These are phyloP conservation scores for Stomatorhinus ivindoensis DNA, from an alignment of 2,113 vertebrate genomes.

Conservation along the genomic window DNA sequence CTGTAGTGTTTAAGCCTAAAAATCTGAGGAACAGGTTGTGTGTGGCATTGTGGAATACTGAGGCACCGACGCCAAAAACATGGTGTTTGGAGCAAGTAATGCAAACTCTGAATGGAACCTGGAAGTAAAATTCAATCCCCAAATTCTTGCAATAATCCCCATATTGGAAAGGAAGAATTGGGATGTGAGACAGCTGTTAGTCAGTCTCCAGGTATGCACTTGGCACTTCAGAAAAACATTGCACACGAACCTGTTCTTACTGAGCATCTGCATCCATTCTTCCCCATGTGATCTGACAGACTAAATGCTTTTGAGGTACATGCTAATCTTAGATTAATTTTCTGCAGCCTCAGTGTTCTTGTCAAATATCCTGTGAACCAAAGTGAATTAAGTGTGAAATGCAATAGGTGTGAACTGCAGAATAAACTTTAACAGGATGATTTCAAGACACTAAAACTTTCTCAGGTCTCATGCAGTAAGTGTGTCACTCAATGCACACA, in stretches of 20 bases:
- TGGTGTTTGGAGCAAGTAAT: constrained; percentile 6
- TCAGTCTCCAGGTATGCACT: neutral
- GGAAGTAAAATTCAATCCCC: constrained; percentile 1
- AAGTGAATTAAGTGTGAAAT: constrained; percentile 5
- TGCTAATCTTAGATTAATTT: neutral
- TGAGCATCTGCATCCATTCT: neutral
- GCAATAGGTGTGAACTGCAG: neutral
- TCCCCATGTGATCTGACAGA: neutral
- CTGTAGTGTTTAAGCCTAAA: neutral
- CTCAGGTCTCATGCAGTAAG: neutral
- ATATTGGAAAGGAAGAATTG: neutral
- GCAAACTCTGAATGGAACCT: neutral
- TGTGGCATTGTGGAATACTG: neutral
- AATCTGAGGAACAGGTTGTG: constrained; percentile 7
- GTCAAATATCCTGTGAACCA: neutral
- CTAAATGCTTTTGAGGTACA: neutral
- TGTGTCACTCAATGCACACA: neutral
- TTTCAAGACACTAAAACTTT: neutral
- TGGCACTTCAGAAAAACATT: constrained; percentile 16
- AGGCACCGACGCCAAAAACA: neutral
- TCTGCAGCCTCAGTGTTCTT: neutral
- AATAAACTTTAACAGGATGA: neutral
- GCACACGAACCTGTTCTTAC: neutral
- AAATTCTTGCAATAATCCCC: neutral
- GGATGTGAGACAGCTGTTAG: constrained; percentile 4